phyloP scores from a whole-genome alignment of 1,140 invertebrate species.

The Drosophila kohkoa region DNA sequence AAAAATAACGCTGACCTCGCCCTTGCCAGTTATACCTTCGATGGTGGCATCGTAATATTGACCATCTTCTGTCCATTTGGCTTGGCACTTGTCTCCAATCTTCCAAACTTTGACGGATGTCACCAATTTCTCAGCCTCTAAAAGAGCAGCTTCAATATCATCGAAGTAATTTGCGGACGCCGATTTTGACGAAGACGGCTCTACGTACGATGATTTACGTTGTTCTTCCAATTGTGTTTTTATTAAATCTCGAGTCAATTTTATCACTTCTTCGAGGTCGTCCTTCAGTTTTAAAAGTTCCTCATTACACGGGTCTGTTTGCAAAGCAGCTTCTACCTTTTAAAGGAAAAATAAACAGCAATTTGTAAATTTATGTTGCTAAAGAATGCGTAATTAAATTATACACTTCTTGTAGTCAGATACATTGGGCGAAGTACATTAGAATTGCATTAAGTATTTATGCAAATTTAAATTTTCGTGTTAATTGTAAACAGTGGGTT shows the following conservation, averaged over 20 bases:
- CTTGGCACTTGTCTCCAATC: conserved; percentile 93
- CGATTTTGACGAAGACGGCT: conserved; percentile 83
- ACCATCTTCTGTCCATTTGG: conserved; percentile 94
- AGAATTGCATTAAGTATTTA: too few relatives aligned
- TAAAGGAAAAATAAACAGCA: conserved; percentile 41
- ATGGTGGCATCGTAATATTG: conserved; percentile 96
- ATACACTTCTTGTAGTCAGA: too few relatives aligned
- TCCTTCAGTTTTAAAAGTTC: conserved; percentile 96
- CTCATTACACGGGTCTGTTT: conserved; percentile 95
- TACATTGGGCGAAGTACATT: too few relatives aligned
- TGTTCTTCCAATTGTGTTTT: conserved; percentile 93
- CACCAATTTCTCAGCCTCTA: conserved; percentile 87
- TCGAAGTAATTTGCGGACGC: conserved; percentile 84
- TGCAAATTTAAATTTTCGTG: too few relatives aligned
- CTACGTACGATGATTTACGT: conserved; percentile 86
- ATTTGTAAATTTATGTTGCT: too few relatives aligned
- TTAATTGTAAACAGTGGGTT: too few relatives aligned
- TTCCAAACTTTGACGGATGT: conserved; percentile 88
- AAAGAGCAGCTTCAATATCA: conserved; percentile 86
- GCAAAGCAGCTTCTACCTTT: conserved; percentile 96
- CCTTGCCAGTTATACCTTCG: conserved; percentile 93
- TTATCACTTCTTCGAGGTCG: conserved; percentile 97
- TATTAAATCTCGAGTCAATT: conserved; percentile 94
- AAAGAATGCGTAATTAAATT: too few relatives aligned
- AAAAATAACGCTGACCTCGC: conserved; percentile 95